Percentiles rank a stretch among this genome's conserved stretches.
Conservation (phyloP, 2,888 invertebrate species). For the Drosophila subquinaria region DNA sequence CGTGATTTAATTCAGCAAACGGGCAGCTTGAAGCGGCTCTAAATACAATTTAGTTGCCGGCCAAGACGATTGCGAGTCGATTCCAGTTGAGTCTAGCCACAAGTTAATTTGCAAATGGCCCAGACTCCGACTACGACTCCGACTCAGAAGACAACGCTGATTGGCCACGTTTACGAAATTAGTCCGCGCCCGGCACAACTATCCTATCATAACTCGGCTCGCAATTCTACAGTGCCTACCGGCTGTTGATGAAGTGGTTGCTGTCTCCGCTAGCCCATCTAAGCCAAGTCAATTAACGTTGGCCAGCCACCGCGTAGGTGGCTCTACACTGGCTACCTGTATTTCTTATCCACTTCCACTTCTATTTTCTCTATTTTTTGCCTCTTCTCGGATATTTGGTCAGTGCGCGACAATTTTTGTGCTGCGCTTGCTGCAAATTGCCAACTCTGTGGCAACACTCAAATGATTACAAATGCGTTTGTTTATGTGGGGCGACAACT, state of each 20-base stretch:
- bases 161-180: constrained; percentile 82
- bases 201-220: constrained; percentile 29
- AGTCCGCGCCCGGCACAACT: constrained; percentile 47
- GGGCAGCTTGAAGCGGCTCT: constrained; percentile 57
- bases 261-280: constrained; percentile 13
- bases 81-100: constrained; percentile 76
- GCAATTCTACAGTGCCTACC: not conserved
- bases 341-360: constrained; percentile 12
- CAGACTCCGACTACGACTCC: constrained; percentile 26
- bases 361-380: not conserved
- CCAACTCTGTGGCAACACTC: constrained; percentile 17
- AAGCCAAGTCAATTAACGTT: constrained; percentile 72
- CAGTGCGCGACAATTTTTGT: constrained; percentile 47
- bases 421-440: constrained; percentile 32
- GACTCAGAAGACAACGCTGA: constrained; percentile 51
- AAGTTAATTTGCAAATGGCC: constrained; percentile 82
- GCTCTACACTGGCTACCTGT: constrained; percentile 58
- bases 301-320: constrained; percentile 43
- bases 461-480: constrained; percentile 60
- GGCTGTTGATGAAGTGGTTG: constrained; percentile 62
- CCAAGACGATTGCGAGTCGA: constrained; percentile 18
- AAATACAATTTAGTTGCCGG: constrained; percentile 76
- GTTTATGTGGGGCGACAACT: constrained; percentile 25
- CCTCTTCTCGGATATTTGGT: constrained; percentile 1
- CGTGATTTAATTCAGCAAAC: constrained; percentile 84